Evolutionary conservation across 1,140 invertebrate species (phyloP).

Genomic region (Wasmannia auropunctata): DNA sequence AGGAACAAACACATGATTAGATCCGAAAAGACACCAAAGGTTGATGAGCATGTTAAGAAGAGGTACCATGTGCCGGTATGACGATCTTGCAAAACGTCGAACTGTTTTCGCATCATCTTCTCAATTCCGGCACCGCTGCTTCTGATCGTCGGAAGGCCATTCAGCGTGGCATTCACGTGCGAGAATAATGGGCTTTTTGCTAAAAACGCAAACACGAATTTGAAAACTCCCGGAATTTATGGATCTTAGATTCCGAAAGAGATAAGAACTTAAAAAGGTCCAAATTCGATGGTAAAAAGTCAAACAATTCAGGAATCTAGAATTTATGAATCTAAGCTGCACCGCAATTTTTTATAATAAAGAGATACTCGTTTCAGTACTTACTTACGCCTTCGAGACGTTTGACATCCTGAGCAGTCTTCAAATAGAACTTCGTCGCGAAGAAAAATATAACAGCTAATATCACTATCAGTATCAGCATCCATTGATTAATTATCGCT

Average conservation of each 20-base stretch:
- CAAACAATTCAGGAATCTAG: neutral
- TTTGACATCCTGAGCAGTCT: too few relatives aligned
- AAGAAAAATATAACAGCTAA: too few relatives aligned
- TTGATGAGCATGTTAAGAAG: constrained; percentile 85
- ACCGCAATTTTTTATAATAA: too few relatives aligned
- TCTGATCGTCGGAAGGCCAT: constrained; percentile 93
- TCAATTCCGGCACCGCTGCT: constrained; percentile 87
- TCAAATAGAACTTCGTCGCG: too few relatives aligned
- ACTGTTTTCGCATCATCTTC: constrained; percentile 89
- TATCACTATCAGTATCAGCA: too few relatives aligned
- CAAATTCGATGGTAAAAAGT: neutral
- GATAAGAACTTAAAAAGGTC: neutral
- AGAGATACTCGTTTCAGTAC: too few relatives aligned
- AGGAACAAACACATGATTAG: constrained; percentile 71
- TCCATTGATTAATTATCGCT: too few relatives aligned
- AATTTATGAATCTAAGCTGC: too few relatives aligned
- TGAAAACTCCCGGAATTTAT: neutral
- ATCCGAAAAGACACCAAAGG: constrained; percentile 84
- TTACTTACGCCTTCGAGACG: too few relatives aligned
- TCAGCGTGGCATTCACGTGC: constrained; percentile 91
- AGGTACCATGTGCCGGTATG: constrained; percentile 89
- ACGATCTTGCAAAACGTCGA: constrained; percentile 88
- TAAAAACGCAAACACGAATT: constrained; percentile 79
- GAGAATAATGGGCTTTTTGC: constrained; percentile 92
- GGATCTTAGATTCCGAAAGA: neutral